Base-by-base conservation (phyloP, 2,888 invertebrate genomes). In the Allolobophora icterica region DNA sequence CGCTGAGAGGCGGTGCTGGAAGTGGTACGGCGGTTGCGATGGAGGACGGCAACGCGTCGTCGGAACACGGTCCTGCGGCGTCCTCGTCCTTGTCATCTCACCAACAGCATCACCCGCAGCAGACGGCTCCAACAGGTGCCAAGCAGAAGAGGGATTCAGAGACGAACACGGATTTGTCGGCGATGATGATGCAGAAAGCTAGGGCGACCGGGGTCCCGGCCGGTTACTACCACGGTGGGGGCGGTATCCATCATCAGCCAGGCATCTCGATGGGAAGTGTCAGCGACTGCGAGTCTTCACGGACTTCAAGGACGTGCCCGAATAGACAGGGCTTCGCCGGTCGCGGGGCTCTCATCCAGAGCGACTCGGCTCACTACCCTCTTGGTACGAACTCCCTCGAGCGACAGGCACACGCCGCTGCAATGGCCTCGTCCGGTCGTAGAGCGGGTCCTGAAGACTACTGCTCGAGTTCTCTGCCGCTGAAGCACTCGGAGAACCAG, bases 321-420 rank as follows among this genome's bases (percentile, higher is more conserved):
- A 33, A 30, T n/a, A 3, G 71, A 35, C 90, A 89, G 52, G 40
- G 38, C 89, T 3, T 34, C 21, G 33, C 30, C 42, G 33, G 33
- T 6, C 38, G 38, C 45, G 45, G 89, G 0, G 42, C 15, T 21
- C 33, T 45, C 89, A 42, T 42, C n/a, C 90, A 58, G 45, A 34
- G 90, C 90, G 90, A 90, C 90, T 24, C 33, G 52, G 90, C 34
- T 24, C 58, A 71, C 52, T 35, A 24, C 17, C 93, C 94, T 33
- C 94, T 93, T 91, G 93, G 93, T 91, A 94, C 93, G 91, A 94
- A 94, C 52, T 94, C 94, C 2, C 93, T 95, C 90, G 95, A 95
- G 92, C 96, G 97, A 84, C 71, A 71, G n/a, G 71, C 71, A 71
- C 97, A 97, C 45, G 38, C 35, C n/a, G 58, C 52, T 5, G 40